Percentiles rank a stretch among this genome's conserved stretches.
These are phyloP conservation scores for Symphodus melops DNA, from an alignment of 2,113 vertebrate species.

Conservation along the genomic window DNA sequence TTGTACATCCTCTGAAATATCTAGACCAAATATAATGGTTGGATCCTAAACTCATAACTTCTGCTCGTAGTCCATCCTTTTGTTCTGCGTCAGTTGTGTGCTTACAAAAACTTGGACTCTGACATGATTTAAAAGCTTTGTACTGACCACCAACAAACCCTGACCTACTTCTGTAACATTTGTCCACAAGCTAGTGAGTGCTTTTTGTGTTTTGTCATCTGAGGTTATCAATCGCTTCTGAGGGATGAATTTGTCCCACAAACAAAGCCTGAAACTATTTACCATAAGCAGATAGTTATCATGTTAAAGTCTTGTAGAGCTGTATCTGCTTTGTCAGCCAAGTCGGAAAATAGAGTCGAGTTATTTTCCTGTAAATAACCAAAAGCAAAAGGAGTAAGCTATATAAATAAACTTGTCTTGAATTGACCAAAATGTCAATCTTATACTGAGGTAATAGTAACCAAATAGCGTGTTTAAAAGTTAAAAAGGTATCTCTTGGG, in stretches of 20 bases:
- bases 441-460: too few relatives aligned
- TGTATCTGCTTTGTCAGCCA: too few relatives aligned
- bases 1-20: conserved; percentile 30
- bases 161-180: neutral
- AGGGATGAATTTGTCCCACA: conserved; percentile 33
- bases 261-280: conserved; percentile 21
- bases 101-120: conserved; percentile 21
- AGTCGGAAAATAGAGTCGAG: neutral
- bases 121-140: conserved; percentile 30
- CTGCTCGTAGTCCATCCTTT: conserved; percentile 8
- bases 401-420: too few relatives aligned
- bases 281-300: too few relatives aligned
- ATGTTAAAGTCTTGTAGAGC: too few relatives aligned
- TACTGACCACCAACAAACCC: conserved; percentile 15
- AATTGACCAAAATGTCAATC: too few relatives aligned
- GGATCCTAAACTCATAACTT: conserved; percentile 24
- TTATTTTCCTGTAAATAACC: neutral
- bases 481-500: too few relatives aligned
- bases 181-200: conserved; percentile 7
- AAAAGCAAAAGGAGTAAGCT: neutral
- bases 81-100: conserved; percentile 21
- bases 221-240: conserved; percentile 29
- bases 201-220: conserved; percentile 15
- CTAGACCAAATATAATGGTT: conserved; percentile 17
- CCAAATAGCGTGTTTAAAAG: too few relatives aligned